Conservation (phyloP, 2,797 vertebrate genomes). For the Megaceryle alcyon region DNA sequence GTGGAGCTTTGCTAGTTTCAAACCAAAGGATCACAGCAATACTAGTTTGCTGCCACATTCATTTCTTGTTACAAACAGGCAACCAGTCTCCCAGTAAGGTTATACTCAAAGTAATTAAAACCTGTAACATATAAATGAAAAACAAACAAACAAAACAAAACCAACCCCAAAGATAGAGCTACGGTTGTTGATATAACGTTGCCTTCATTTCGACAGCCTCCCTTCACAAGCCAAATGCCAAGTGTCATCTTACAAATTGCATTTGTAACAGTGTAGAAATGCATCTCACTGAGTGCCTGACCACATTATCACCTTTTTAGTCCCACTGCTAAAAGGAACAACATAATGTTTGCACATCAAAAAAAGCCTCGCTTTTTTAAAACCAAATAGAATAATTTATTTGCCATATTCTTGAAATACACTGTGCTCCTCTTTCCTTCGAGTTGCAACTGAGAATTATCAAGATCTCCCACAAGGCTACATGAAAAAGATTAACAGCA, state of each 20-base stretch:
- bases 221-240: neutral
- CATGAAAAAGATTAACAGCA: slow-evolving; percentile 60
- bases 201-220: neutral
- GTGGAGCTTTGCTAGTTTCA: neutral
- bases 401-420: neutral
- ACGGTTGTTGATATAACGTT: neutral
- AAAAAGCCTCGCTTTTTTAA: neutral
- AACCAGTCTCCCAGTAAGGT: neutral
- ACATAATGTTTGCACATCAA: neutral
- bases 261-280: neutral
- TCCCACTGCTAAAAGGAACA: neutral
- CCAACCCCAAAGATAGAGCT: neutral
- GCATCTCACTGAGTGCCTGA: neutral
- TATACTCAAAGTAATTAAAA: neutral
- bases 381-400: neutral
- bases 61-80: neutral
- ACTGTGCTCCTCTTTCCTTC: neutral
- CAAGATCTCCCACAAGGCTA: slow-evolving; percentile 40
- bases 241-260: neutral
- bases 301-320: neutral
- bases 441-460: slow-evolving; percentile 43
- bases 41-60: neutral
- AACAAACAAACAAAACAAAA: neutral
- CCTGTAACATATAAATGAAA: neutral
- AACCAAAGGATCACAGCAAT: neutral